phyloP scores from a whole-genome alignment of 2,113 vertebrate species.

The Nothoprocta perdicaria region DNA sequence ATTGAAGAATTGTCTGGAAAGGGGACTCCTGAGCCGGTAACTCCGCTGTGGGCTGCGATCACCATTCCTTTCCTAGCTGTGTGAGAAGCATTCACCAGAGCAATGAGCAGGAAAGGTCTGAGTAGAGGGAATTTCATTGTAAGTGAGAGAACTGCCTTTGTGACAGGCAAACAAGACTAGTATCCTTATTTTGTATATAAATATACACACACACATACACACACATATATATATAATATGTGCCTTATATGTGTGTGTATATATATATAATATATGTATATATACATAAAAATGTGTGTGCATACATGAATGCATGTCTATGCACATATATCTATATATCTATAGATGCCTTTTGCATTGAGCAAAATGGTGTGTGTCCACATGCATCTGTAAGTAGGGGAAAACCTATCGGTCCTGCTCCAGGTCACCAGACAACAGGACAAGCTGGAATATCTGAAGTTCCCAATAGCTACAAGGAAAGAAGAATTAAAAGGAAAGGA shows the following conservation, averaged over 20 bases:
- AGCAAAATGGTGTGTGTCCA: not conserved
- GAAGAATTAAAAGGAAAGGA: not conserved
- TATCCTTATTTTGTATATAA: too few species aligned
- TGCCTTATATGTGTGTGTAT: not conserved
- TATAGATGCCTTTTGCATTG: not conserved
- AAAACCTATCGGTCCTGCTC: not conserved
- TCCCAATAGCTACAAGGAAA: not conserved
- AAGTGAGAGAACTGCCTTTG: not conserved
- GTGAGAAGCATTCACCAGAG: not conserved
- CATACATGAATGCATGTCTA: not conserved
- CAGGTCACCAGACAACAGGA: not conserved
- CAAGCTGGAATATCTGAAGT: not conserved
- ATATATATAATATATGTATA: not conserved
- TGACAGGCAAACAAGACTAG: not conserved
- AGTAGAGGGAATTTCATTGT: not conserved
- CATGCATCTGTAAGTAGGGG: too few species aligned
- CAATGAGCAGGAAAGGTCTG: not conserved
- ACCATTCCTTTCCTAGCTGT: not conserved
- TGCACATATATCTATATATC: too few species aligned
- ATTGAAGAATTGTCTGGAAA: not conserved
- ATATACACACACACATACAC: too few species aligned
- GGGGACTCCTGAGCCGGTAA: not conserved
- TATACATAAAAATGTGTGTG: not conserved
- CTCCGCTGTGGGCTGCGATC: fast-evolving
- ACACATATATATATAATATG: too few species aligned